Base-by-base conservation (phyloP, 2,888 invertebrate genomes). In the Nomada flava region DNA sequence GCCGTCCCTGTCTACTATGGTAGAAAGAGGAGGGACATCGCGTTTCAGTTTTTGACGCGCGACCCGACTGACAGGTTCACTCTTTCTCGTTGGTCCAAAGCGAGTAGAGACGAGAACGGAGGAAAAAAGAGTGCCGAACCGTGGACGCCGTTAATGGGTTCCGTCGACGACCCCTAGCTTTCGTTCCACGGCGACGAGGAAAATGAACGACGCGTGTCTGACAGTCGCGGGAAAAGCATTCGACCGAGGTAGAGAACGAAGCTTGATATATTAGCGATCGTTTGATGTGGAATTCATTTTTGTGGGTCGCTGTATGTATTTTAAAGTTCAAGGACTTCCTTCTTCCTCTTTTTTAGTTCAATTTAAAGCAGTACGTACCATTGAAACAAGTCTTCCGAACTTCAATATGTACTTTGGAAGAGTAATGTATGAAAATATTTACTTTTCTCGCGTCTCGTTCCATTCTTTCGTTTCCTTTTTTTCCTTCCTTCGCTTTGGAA, bases 141-240 rank as follows among this genome's bases (percentile, higher is more conserved):
- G 76, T 77, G 77, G 83, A 82, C 83, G 64, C 59, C 78, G 79
- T 83, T 83, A 83, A 83, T 83, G 79, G 83, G 75, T 83, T 76
- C 62, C 72, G 64, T 20, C 82, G 77, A 42, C 73, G 82, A 55
- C 36, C 53, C 76, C 53, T n/a, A 63, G 23, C 53, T 57, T 71
- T 59, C 71, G 62, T 59, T 44, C 52, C 42, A 18, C 55, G 71
- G 23, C 69, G 72, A 44, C 15, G 55, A 44, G 79, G 59, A 26
- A 67, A 82, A 82, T 68, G 64, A 74, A 59, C 62, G 67, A 63
- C 82, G 82, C 69, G 60, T 50, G 62, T 68, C 57, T 71, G 81
- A 70, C 64, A 81, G 81, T 60, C 36, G 63, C 55, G 29, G 63
- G 23, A 29, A 42, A 69, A 29, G 20, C 13, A 26, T 13, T 62